These are phyloP conservation scores for Bombus impatiens DNA, from an alignment of 1,140 invertebrate genomes.

Conservation along the genomic window DNA sequence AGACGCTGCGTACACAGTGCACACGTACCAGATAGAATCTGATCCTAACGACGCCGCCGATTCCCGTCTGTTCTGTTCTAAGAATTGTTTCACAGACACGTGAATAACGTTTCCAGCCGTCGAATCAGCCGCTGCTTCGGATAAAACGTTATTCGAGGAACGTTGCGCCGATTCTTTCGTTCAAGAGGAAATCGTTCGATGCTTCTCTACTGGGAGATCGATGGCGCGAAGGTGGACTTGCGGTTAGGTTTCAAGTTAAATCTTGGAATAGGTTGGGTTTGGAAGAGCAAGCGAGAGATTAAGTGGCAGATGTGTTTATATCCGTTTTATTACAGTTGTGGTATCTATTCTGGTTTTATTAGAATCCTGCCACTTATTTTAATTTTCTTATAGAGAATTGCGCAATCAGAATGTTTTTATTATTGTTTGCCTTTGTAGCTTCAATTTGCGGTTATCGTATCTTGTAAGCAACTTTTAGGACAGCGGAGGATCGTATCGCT, in stretches of 20 bases:
- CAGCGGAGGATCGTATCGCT: too few relatives aligned
- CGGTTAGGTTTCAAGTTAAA: background rate
- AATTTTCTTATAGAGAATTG: background rate
- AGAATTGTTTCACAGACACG: background rate
- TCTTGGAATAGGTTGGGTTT: too few relatives aligned
- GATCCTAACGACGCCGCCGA: background rate
- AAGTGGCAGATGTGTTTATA: background rate
- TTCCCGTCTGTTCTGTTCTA: background rate
- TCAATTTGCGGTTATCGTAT: too few relatives aligned
- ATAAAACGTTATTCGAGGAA: background rate
- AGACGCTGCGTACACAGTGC: background rate
- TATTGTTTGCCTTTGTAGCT: too few relatives aligned
- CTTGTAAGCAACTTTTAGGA: too few relatives aligned
- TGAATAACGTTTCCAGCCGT: slow-evolving; percentile 5
- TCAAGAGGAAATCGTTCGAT: background rate
- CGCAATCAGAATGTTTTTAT: too few relatives aligned
- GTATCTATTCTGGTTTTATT: background rate
- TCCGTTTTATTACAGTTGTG: background rate
- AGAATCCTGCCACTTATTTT: background rate
- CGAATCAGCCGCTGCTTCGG: background rate
- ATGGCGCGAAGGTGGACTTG: background rate
- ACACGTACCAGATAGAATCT: slow-evolving; percentile 17
- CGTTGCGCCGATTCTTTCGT: background rate
- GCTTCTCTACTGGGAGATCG: background rate
- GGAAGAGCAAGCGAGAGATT: background rate